Base-by-base conservation (phyloP, 2,888 invertebrate genomes). In the Heliconius hortense region DNA sequence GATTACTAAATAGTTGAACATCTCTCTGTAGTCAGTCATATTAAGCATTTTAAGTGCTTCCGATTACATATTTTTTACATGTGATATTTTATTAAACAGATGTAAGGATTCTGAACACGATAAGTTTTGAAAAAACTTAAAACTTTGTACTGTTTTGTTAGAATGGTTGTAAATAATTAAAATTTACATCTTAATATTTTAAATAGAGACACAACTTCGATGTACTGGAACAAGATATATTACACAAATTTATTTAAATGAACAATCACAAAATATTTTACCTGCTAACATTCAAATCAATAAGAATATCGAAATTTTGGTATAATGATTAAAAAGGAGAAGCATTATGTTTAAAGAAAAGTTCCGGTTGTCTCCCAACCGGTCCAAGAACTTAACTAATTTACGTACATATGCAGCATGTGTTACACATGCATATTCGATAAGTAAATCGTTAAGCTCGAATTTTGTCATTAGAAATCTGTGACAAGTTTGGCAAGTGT, bases 401-500 rank as follows among this genome's bases (percentile, higher is more conserved):
- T 79, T 79, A 76, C 77, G 78, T 77, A 76, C 78, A 77, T 77
- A 77, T 72, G 69, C 77, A 70, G 78, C 81, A 76, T 78, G 79
- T 76, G 81, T 80, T 81, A 80, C 77, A 79, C 78, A 81, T 81
- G 79, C 79, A 81, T 81, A 79, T 70, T 75, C 74, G 78, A 77
- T 77, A 79, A 76, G 60, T 76, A 76, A 76, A 78, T 76, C 73
- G 76, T 76, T 75, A 77, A 74, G 67, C 75, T 80, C 75, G 76
- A 74, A 78, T 80, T 79, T 81, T 80, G 77, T 79, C 81, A 81
- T 82, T 82, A 82, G 82, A 82, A 82, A 82, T 82, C 82, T 80
- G 80, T 75, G 81, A 79, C 77, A 77, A 75, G 80, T 81, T 79
- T 79, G 79, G 80, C 80, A 81, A 82, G 79, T 82, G 79, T 79